phyloP scores from a whole-genome alignment of 2,888 invertebrate genomes.

The Hydraecia micacea region DNA sequence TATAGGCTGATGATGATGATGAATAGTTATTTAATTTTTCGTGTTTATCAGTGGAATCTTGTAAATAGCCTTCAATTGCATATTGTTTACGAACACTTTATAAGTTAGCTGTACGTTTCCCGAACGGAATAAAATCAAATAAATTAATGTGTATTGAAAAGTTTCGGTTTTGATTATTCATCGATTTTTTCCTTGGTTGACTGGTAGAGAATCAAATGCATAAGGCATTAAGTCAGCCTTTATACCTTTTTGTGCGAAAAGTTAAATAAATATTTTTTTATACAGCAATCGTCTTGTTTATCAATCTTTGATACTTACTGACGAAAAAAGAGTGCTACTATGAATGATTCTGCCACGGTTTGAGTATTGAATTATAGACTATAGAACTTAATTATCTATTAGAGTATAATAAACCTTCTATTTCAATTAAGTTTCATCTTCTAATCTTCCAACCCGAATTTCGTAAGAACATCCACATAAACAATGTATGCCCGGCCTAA shows the following conservation, averaged over 20 bases:
- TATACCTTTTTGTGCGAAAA: too few relatives aligned
- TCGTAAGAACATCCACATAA: slow-evolving; percentile 52
- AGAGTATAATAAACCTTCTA: slow-evolving; percentile 24
- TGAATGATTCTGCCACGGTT: background rate
- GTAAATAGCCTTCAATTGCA: too few relatives aligned
- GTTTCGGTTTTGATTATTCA: background rate
- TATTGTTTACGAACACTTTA: too few relatives aligned
- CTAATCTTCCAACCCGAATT: slow-evolving; percentile 31
- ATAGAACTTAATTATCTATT: background rate
- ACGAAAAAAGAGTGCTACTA: background rate
- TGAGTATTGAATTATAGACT: background rate
- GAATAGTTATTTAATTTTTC: too few relatives aligned
- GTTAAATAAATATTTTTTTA: too few relatives aligned
- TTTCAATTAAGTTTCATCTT: slow-evolving; percentile 26
- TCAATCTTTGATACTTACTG: background rate
- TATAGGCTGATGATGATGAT: too few relatives aligned
- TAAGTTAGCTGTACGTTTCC: too few relatives aligned
- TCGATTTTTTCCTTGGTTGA: background rate
- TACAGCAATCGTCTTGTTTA: too few relatives aligned
- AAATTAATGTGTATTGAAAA: background rate
- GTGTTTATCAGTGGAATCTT: too few relatives aligned
- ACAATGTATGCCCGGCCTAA: slow-evolving; percentile 55
- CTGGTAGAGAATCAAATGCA: too few relatives aligned
- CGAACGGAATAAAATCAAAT: too few relatives aligned
- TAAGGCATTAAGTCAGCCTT: too few relatives aligned